These are phyloP conservation scores for Ormyrus nitidulus DNA, from an alignment of 2,888 invertebrate genomes.

Conservation along the genomic window DNA sequence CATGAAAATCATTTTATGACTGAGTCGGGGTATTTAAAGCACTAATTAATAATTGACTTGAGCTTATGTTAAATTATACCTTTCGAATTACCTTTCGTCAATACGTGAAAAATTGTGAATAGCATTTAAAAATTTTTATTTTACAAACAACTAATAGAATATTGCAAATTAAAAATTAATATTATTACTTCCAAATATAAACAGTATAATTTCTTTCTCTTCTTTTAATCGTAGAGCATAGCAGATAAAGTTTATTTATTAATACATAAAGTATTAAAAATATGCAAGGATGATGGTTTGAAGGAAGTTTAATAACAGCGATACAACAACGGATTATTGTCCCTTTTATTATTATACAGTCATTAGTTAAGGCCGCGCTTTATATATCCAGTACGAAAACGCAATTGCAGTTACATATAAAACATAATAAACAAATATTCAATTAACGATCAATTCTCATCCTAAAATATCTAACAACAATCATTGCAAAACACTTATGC, in stretches of 20 bases:
- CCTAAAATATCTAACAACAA: slow-evolving; percentile 55
- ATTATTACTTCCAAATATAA: slow-evolving; percentile 4
- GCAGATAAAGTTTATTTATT: neutral
- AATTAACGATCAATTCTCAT: slow-evolving; percentile 34
- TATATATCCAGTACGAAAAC: slow-evolving; percentile 42
- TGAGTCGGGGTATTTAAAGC: too few relatives aligned
- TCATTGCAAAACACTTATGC: slow-evolving; percentile 41
- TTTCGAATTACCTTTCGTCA: too few relatives aligned
- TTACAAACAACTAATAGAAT: too few relatives aligned
- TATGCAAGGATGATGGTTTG: neutral
- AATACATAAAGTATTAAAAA: neutral
- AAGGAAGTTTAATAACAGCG: slow-evolving; percentile 34
- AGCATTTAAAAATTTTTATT: too few relatives aligned
- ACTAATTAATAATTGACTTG: too few relatives aligned
- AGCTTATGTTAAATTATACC: too few relatives aligned
- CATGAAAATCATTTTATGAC: too few relatives aligned
- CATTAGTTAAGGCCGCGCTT: slow-evolving; percentile 44
- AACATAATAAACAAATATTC: slow-evolving; percentile 54
- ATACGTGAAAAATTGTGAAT: too few relatives aligned
- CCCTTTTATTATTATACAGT: slow-evolving; percentile 57
- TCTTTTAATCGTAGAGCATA: too few relatives aligned
- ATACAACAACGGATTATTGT: slow-evolving; percentile 52
- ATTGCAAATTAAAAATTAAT: neutral
- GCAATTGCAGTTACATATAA: slow-evolving; percentile 45
- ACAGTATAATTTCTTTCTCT: neutral